These are phyloP conservation scores for Athene cunicularia DNA, from an alignment of 2,113 vertebrate genomes.

Conservation along the genomic window DNA sequence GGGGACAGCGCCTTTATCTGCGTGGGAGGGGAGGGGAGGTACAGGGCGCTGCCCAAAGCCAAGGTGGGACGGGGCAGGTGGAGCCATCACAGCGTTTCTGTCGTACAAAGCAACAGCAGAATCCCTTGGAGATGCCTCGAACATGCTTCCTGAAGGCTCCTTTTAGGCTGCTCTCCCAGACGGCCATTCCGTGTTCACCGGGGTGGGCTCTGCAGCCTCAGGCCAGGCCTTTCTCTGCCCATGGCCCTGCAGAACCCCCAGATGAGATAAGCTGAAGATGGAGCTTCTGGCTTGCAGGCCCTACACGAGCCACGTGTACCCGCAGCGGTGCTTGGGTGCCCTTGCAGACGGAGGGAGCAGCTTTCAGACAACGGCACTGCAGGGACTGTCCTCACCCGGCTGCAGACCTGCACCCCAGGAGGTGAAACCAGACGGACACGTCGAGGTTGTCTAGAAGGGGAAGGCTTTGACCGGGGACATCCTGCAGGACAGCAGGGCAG, in stretches of 20 bases:
- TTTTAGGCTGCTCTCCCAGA: neutral
- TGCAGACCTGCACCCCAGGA: neutral
- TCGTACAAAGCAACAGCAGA: too few relatives aligned
- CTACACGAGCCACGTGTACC: neutral
- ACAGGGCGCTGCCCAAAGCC: neutral
- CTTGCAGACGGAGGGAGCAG: neutral
- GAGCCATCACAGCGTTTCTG: neutral
- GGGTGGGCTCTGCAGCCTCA: neutral
- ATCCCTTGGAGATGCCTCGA: neutral
- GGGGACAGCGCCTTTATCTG: accelerated
- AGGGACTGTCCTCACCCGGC: neutral
- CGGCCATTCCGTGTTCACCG: accelerated
- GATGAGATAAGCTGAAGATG: neutral
- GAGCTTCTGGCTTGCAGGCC: neutral
- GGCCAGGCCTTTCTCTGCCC: neutral
- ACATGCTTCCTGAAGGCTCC: neutral
- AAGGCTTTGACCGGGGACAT: neutral
- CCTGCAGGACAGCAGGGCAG: neutral
- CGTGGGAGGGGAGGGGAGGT: neutral
- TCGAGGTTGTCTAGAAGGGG: neutral
- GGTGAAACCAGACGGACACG: accelerated
- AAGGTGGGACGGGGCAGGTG: neutral
- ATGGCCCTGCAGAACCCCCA: neutral
- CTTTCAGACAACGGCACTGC: neutral
- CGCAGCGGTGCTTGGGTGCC: neutral